Evolutionary conservation across 2,797 vertebrate species (phyloP).

Genomic region (Oophaga sylvatica): DNA sequence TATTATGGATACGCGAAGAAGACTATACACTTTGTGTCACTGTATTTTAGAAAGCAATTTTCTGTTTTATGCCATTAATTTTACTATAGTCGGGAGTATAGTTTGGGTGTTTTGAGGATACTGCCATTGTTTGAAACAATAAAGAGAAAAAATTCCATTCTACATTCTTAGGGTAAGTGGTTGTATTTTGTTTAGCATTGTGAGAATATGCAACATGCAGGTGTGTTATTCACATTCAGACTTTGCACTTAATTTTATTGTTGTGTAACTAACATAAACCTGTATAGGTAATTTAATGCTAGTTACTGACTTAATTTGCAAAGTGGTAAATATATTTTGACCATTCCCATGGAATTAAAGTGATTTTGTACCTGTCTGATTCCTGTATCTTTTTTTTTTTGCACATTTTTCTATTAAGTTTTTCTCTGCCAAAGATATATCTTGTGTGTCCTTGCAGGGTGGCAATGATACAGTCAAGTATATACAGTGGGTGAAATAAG

Average conservation of each 20-base stretch:
- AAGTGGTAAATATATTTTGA: neutral
- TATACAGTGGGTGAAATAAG: no score
- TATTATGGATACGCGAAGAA: conserved; percentile 31
- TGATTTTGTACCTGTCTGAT: neutral
- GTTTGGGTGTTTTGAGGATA: neutral
- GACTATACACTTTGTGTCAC: neutral
- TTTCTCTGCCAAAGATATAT: no score
- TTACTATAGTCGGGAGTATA: neutral
- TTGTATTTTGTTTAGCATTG: neutral
- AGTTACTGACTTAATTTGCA: neutral
- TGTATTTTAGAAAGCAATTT: neutral
- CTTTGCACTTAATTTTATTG: conserved; percentile 6
- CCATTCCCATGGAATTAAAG: conserved; percentile 39
- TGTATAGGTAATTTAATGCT: neutral
- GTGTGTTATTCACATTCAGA: neutral
- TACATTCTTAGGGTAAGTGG: neutral
- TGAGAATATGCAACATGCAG: neutral
- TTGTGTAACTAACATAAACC: neutral
- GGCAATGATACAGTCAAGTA: no score
- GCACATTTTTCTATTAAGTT: neutral
- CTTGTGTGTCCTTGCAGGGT: no score
- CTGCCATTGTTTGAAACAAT: neutral
- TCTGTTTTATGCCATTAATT: neutral
- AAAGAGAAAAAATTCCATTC: neutral
- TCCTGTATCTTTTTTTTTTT: neutral